phyloP scores from a whole-genome alignment of 2,797 vertebrate species.

The Pseudomugil tenellus region DNA sequence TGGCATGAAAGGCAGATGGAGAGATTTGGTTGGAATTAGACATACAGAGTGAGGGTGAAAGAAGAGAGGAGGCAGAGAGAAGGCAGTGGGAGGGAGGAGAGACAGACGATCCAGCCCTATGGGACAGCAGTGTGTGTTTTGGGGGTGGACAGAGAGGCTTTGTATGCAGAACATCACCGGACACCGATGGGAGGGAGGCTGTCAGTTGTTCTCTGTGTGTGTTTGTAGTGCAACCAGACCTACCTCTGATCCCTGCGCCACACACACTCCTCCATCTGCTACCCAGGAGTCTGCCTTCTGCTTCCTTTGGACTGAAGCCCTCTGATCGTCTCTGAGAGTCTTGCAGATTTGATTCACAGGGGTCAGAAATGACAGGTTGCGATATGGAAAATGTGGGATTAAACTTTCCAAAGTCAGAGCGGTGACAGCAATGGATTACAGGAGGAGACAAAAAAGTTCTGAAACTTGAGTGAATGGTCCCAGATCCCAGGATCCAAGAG shows the following conservation, averaged over 20 bases:
- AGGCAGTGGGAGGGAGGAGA: constrained; percentile 68
- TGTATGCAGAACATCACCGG: constrained; percentile 72
- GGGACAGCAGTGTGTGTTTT: constrained; percentile 63
- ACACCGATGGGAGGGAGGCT: constrained; percentile 63
- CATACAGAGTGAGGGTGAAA: constrained; percentile 33
- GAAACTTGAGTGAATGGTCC: constrained; percentile 38
- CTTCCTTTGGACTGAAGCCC: constrained; percentile 31
- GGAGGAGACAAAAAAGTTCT: constrained; percentile 21
- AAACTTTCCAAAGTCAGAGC: constrained; percentile 35
- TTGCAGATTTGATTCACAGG: constrained; percentile 33
- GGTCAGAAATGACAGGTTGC: constrained; percentile 35
- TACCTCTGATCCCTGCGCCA: constrained; percentile 62
- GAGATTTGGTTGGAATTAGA: constrained; percentile 47
- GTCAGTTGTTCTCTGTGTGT: constrained; percentile 69
- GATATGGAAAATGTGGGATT: constrained; percentile 74
- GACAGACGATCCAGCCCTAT: constrained; percentile 69
- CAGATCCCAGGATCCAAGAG: constrained; percentile 26
- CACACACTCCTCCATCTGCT: constrained; percentile 71
- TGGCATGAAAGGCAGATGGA: constrained; percentile 54
- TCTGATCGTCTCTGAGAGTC: neutral
- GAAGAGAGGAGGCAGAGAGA: constrained; percentile 36
- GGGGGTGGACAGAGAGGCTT: constrained; percentile 72
- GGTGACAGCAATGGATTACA: constrained; percentile 41
- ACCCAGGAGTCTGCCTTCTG: constrained; percentile 57
- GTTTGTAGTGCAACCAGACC: constrained; percentile 74